These are phyloP conservation scores for Oriolus oriolus DNA, from an alignment of 2,113 vertebrate species.

Conservation along the genomic window DNA sequence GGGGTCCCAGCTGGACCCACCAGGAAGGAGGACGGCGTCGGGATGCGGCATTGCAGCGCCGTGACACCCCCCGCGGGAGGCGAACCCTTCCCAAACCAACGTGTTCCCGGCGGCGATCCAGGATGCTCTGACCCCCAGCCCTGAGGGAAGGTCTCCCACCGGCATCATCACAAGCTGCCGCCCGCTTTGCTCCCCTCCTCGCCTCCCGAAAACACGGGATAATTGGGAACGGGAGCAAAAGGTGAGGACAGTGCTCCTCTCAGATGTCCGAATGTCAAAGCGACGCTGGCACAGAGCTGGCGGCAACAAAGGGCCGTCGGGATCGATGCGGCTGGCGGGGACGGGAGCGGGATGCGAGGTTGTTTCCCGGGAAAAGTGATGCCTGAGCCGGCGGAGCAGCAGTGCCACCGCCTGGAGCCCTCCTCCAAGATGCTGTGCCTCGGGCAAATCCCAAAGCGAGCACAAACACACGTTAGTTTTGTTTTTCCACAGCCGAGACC, in stretches of 20 bases:
- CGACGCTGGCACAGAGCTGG: background rate
- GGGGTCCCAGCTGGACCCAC: background rate
- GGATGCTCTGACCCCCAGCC: background rate
- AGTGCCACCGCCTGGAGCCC: constrained; percentile 30
- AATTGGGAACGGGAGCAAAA: background rate
- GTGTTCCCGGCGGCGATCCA: background rate
- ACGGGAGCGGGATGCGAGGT: background rate
- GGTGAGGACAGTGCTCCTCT: background rate
- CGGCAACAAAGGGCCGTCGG: background rate
- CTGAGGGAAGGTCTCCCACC: background rate
- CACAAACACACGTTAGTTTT: rapidly evolving
- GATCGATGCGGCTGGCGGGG: background rate
- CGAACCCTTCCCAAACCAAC: background rate
- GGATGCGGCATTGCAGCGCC: background rate
- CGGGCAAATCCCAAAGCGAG: rapidly evolving
- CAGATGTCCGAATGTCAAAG: background rate
- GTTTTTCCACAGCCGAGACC: background rate
- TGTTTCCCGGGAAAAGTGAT: background rate
- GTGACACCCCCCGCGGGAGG: rapidly evolving
- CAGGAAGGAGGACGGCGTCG: rapidly evolving
- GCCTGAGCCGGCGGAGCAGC: background rate
- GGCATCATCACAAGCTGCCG: background rate
- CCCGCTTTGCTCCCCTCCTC: background rate
- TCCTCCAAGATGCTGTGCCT: background rate
- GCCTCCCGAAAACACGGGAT: background rate